These are phyloP conservation scores for Omphaloscelis lunosa DNA, from an alignment of 2,888 invertebrate genomes.

Conservation along the genomic window DNA sequence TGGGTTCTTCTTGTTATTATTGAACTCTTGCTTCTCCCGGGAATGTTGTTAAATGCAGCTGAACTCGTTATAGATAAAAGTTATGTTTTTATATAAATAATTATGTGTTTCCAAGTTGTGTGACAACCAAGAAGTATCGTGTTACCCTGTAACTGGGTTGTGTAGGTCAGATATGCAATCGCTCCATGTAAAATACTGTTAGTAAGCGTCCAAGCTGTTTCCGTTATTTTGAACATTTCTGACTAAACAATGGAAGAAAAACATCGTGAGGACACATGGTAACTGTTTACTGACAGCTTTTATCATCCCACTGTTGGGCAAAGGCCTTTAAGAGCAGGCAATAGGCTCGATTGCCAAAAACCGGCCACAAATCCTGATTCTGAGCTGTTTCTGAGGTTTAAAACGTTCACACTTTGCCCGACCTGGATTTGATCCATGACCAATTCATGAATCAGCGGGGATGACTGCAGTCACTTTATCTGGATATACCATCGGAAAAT, in stretches of 20 bases:
- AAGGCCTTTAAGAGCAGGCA: not conserved
- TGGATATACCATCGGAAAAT: too few species aligned
- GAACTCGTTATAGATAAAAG: conserved; percentile 1
- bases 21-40: conserved; percentile 30
- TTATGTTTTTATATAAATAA: conserved; percentile 3
- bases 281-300: not conserved
- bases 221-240: not conserved
- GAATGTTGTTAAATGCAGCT: conserved; percentile 37
- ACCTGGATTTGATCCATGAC: too few species aligned
- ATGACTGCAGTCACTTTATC: too few species aligned
- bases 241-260: not conserved
- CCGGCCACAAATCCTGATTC: too few species aligned
- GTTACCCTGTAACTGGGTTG: too few species aligned
- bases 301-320: not conserved
- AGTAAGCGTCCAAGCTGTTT: too few species aligned
- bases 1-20: conserved; percentile 45
- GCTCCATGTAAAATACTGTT: not conserved
- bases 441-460: too few species aligned
- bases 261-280: not conserved
- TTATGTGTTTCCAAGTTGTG: not conserved
- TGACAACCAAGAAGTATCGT: too few species aligned
- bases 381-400: too few species aligned
- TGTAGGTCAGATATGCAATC: not conserved
- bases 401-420: too few species aligned
- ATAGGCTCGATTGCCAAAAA: not conserved